These are phyloP conservation scores for Danio jaintianensis DNA, from an alignment of 2,797 vertebrate genomes.

Conservation along the genomic window DNA sequence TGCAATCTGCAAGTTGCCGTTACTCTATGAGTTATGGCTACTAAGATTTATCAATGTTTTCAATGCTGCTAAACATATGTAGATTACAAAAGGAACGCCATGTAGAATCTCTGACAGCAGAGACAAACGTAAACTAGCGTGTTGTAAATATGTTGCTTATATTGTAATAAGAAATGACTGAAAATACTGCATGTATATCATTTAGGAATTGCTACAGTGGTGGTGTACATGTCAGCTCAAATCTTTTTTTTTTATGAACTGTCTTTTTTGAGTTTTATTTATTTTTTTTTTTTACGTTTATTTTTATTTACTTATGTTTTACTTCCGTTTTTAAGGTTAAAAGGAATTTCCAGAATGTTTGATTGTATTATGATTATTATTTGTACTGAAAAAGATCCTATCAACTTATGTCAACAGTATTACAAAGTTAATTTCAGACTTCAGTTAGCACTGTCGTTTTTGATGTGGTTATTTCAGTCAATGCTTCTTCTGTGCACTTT, in stretches of 20 bases:
- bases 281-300: conserved; percentile 56
- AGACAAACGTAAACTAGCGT: conserved; percentile 35
- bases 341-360: conserved; percentile 55
- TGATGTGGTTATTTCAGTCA: conserved; percentile 42
- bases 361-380: conserved; percentile 44
- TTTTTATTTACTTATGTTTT: conserved; percentile 19
- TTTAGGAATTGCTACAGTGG: conserved; percentile 65
- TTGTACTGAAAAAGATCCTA: conserved; percentile 14
- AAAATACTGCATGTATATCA: conserved; percentile 53
- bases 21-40: conserved; percentile 75
- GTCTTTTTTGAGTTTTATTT: background rate
- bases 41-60: conserved; percentile 55
- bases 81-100: conserved; percentile 50
- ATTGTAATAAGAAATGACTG: conserved; percentile 55
- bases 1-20: conserved; percentile 50
- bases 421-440: conserved; percentile 54
- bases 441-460: conserved; percentile 50
- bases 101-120: conserved; percentile 45
- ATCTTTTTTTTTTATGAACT: conserved; percentile 57
- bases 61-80: conserved; percentile 68
- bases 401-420: conserved; percentile 62
- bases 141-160: conserved; percentile 68
- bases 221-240: conserved; percentile 69
- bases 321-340: conserved; percentile 59
- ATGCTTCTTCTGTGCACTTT: conserved; percentile 24